These are phyloP conservation scores for Ophion ventricosus DNA, from an alignment of 2,888 invertebrate species.

Conservation along the genomic window DNA sequence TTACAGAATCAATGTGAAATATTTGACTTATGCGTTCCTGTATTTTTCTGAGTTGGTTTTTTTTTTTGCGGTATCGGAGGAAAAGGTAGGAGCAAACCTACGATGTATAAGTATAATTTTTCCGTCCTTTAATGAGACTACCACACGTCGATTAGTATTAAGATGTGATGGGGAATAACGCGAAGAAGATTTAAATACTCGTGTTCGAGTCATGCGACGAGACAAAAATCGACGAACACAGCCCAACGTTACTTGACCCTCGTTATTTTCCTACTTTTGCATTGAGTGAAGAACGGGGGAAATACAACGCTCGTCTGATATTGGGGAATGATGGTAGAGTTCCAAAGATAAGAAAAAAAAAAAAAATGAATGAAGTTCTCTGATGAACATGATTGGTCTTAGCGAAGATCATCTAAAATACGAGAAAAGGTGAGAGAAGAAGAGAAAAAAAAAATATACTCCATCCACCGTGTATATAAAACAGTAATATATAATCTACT, in stretches of 20 bases:
- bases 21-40: background rate
- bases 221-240: slow-evolving; percentile 44
- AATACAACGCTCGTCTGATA: slow-evolving; percentile 1
- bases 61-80: slow-evolving; percentile 25
- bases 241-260: slow-evolving; percentile 60
- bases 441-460: slow-evolving; percentile 66
- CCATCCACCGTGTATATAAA: slow-evolving; percentile 77
- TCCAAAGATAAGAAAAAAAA: slow-evolving; percentile 31
- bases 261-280: slow-evolving; percentile 80
- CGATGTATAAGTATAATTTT: slow-evolving; percentile 62
- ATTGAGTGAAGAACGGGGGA: slow-evolving; percentile 61
- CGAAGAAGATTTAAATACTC: slow-evolving; percentile 19
- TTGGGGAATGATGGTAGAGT: slow-evolving; percentile 64
- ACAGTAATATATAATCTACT: slow-evolving; percentile 66
- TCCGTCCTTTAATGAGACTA: slow-evolving; percentile 66
- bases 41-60: slow-evolving; percentile 10
- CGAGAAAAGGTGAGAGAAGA: slow-evolving; percentile 10
- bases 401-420: slow-evolving; percentile 64
- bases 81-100: slow-evolving; percentile 3
- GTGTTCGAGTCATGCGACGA: slow-evolving; percentile 38
- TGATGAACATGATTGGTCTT: slow-evolving; percentile 68
- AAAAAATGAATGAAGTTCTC: slow-evolving; percentile 31
- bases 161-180: slow-evolving; percentile 24
- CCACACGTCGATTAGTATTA: slow-evolving; percentile 58
- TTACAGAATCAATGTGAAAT: background rate